Conservation (phyloP, 1,140 invertebrate species). For the Chelonus insularis region DNA sequence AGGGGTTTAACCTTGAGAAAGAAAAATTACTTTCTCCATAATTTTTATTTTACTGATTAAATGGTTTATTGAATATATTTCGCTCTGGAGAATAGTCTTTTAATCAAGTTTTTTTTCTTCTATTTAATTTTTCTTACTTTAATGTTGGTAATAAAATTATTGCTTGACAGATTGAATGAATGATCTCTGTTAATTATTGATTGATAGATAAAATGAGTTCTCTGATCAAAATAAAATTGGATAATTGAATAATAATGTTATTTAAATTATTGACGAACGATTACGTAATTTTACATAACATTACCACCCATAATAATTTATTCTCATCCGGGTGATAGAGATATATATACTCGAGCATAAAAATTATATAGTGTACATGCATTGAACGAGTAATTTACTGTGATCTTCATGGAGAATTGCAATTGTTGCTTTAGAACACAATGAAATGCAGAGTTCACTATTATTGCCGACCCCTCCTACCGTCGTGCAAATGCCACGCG, state of each 20-base stretch:
- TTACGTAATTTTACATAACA: too few species aligned
- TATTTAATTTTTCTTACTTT: too few species aligned
- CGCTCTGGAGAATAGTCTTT: too few species aligned
- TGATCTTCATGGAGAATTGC: neutral
- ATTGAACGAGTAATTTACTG: neutral
- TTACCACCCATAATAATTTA: too few species aligned
- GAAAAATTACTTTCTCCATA: neutral
- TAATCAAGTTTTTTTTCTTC: too few species aligned
- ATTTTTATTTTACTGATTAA: neutral
- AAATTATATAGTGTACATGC: constrained; percentile 14
- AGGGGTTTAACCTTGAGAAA: neutral
- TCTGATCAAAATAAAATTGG: too few species aligned
- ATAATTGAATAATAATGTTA: too few species aligned
- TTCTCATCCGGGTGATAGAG: neutral
- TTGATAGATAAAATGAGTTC: too few species aligned
- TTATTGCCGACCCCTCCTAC: constrained; percentile 10
- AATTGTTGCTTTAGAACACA: neutral
- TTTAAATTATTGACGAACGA: too few species aligned
- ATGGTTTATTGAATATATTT: neutral
- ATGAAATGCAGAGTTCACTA: neutral
- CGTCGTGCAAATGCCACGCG: constrained; percentile 25
- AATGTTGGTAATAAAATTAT: too few species aligned
- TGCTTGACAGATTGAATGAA: too few species aligned
- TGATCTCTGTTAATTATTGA: too few species aligned
- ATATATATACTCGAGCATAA: neutral